Conservation (phyloP, 2,888 invertebrate genomes). For the Crioceris asparagi region DNA sequence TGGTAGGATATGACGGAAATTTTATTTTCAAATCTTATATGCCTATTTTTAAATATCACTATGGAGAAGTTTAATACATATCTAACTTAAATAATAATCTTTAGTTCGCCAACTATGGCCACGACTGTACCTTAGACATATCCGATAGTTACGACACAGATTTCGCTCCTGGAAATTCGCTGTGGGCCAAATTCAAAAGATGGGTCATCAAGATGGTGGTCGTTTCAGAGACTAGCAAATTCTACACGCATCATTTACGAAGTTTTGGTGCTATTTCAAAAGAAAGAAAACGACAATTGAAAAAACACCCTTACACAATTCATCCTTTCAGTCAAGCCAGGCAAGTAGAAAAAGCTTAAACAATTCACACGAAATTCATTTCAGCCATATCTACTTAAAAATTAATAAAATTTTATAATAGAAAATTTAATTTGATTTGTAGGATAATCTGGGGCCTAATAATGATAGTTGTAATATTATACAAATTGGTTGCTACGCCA, state of each 20-base stretch:
- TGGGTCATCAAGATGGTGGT: conserved; percentile 20
- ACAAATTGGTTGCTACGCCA: conserved; percentile 21
- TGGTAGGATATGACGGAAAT: no score
- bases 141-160: conserved; percentile 19
- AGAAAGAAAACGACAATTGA: conserved; percentile 26
- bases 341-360: no score
- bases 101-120: conserved; percentile 23
- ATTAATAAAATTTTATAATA: no score
- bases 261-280: conserved; percentile 27
- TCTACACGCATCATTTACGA: conserved; percentile 26
- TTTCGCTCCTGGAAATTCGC: conserved; percentile 12
- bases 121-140: conserved; percentile 22
- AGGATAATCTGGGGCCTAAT: conserved; percentile 24
- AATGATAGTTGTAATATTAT: conserved; percentile 20
- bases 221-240: conserved; percentile 24
- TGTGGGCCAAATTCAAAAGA: conserved; percentile 14
- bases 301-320: conserved; percentile 22
- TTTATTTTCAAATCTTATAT: no score
- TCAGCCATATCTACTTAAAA: no score
- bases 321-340: conserved; percentile 27
- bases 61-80: neutral
- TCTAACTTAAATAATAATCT: conserved; percentile 3
- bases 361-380: no score
- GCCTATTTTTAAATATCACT: no score
- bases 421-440: no score